Evolutionary conservation across 2,113 vertebrate species (phyloP).

Genomic region (Dendropsophus ebraccatus): DNA sequence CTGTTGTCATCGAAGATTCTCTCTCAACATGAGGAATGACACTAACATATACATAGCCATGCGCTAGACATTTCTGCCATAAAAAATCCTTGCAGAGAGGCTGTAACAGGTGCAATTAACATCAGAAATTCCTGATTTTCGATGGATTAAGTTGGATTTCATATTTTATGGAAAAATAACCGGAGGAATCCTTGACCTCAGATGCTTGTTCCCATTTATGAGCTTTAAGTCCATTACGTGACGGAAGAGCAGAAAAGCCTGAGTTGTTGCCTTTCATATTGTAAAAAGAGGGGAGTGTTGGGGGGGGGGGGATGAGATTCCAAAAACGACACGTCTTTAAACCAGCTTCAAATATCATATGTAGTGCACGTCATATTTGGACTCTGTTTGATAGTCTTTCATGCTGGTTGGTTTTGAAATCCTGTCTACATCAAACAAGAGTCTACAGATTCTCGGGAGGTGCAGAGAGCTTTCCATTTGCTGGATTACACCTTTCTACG

Average conservation of each 20-base stretch:
- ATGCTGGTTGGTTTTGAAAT: slow-evolving; percentile 18
- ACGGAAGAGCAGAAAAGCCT: background rate
- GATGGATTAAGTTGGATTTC: slow-evolving; percentile 34
- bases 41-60: background rate
- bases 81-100: background rate
- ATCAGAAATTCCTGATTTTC: slow-evolving; percentile 45
- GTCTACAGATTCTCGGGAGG: background rate
- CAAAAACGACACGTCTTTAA: background rate
- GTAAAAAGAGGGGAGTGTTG: background rate
- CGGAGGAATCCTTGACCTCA: background rate
- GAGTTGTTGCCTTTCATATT: background rate
- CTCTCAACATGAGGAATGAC: too few species aligned
- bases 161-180: background rate
- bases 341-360: slow-evolving; percentile 2
- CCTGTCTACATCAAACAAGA: slow-evolving; percentile 25
- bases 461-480: background rate
- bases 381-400: slow-evolving; percentile 18
- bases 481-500: slow-evolving; percentile 19
- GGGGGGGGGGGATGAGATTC: background rate
- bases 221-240: background rate
- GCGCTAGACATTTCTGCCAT: background rate
- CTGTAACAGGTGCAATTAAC: slow-evolving; percentile 40
- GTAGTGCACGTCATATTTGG: background rate
- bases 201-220: slow-evolving; percentile 4
- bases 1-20: too few species aligned